Percentiles rank a stretch among this genome's conserved stretches.
phyloP scores from a whole-genome alignment of 2,888 invertebrate species.

The Ochropleura plecta region DNA sequence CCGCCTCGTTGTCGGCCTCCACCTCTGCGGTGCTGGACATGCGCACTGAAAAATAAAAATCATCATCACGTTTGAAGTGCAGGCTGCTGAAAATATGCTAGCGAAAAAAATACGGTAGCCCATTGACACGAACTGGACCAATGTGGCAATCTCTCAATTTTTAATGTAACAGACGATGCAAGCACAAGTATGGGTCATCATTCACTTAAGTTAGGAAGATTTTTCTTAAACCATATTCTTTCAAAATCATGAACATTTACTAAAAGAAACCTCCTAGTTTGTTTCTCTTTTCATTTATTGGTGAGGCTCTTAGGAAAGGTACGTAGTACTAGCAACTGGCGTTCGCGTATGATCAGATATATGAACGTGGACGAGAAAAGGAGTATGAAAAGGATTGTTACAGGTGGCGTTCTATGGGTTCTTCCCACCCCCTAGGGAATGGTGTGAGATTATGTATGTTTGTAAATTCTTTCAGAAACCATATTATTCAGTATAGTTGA shows the following conservation, averaged over 20 bases:
- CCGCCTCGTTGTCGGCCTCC: conserved; percentile 88
- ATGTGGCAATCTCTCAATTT: background rate
- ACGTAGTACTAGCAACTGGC: too few species aligned
- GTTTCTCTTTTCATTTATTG: too few species aligned
- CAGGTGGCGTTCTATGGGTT: too few species aligned
- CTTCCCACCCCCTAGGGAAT: too few species aligned
- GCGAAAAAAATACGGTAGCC: background rate
- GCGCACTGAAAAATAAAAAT: conserved; percentile 75
- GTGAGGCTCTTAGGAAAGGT: too few species aligned
- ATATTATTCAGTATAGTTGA: background rate
- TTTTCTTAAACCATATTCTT: background rate
- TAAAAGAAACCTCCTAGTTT: background rate
- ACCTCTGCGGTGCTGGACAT: conserved; percentile 76
- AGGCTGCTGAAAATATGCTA: background rate
- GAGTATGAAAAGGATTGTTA: too few species aligned
- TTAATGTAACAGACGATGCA: background rate
- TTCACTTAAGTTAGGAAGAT: background rate
- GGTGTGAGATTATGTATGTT: too few species aligned
- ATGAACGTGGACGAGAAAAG: too few species aligned
- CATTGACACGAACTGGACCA: background rate
- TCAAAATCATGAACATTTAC: background rate
- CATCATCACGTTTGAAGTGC: background rate
- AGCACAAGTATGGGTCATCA: background rate
- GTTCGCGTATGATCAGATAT: too few species aligned
- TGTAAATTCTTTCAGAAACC: background rate